phyloP scores from a whole-genome alignment of 2,797 vertebrate species.

The Clamator glandarius region DNA sequence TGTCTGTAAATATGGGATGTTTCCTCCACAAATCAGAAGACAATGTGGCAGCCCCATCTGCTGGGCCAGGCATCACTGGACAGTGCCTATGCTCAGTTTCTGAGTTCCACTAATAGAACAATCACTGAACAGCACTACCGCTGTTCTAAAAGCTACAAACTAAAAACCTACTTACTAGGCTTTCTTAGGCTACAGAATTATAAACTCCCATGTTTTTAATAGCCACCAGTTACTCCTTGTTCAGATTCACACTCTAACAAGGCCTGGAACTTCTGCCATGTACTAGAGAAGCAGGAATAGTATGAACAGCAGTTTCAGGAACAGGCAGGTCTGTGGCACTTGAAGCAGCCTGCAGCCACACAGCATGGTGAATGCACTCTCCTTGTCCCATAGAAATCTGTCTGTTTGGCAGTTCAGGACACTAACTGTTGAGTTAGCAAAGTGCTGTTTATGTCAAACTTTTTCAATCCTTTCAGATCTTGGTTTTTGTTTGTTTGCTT shows the following conservation, averaged over 20 bases:
- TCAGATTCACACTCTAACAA: background rate
- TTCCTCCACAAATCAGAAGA: background rate
- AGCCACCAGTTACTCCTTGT: background rate
- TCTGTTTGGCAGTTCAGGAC: background rate
- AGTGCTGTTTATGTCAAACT: background rate
- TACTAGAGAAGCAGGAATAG: fast-evolving
- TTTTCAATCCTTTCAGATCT: background rate
- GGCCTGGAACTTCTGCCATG: background rate
- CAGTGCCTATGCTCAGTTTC: too few relatives aligned
- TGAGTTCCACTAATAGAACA: too few relatives aligned
- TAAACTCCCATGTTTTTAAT: too few relatives aligned
- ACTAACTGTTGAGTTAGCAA: background rate
- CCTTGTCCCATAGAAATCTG: fast-evolving
- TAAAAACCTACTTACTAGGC: too few relatives aligned
- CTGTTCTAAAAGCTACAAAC: too few relatives aligned
- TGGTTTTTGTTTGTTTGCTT: background rate
- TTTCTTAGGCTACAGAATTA: too few relatives aligned
- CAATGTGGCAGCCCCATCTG: fast-evolving
- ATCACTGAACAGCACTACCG: too few relatives aligned
- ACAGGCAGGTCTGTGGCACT: background rate
- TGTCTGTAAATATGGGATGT: background rate
- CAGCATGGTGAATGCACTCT: fast-evolving
- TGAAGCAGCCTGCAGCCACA: background rate
- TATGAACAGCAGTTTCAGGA: background rate
- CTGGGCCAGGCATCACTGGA: background rate